Conservation (phyloP, 2,113 vertebrate species). For the Ictidomys tridecemlineatus region DNA sequence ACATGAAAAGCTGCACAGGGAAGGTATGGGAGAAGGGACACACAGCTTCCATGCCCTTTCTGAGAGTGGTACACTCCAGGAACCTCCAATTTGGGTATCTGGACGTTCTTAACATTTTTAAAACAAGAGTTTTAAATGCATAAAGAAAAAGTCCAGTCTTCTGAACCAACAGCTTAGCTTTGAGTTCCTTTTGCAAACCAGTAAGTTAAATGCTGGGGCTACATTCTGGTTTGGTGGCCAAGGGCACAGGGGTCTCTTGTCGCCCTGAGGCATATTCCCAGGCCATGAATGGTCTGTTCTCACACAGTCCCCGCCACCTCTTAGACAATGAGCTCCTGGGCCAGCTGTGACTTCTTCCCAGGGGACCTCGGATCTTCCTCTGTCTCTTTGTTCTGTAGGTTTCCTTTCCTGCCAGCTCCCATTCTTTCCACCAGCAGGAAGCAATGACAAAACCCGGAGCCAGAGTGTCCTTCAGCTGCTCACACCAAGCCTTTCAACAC, state of each 20-base stretch:
- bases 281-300: neutral
- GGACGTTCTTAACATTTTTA: neutral
- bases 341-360: neutral
- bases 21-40: too few relatives aligned
- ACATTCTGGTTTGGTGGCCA: neutral
- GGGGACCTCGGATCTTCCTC: neutral
- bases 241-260: rapidly evolving
- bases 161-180: neutral
- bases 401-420: slow-evolving; percentile 46
- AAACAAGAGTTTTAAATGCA: neutral
- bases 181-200: neutral
- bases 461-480: slow-evolving; percentile 10
- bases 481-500: rapidly evolving
- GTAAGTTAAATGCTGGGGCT: neutral
- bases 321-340: neutral
- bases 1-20: neutral
- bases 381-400: neutral
- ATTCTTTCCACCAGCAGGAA: slow-evolving; percentile 68
- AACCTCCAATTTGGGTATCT: neutral
- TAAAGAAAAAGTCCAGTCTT: neutral
- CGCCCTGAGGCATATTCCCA: neutral
- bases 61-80: neutral
- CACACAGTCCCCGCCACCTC: rapidly evolving
- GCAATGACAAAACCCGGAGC: slow-evolving; percentile 38
- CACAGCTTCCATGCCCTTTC: neutral